Conservation (phyloP, 2,797 vertebrate species). For the Menidia menidia region DNA sequence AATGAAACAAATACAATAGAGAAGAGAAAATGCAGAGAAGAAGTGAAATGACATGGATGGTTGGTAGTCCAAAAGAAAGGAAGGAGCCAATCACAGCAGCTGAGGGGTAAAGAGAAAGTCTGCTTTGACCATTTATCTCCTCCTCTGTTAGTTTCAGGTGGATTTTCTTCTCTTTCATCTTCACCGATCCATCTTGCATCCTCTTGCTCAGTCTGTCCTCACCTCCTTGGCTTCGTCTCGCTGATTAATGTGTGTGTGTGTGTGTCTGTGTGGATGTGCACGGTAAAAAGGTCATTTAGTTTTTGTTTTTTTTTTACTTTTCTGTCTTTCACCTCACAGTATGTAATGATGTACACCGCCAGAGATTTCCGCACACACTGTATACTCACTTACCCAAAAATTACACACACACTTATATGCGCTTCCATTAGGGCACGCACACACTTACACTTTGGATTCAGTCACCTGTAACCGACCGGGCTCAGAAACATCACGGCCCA, state of each 20-base stretch:
- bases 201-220: slow-evolving; percentile 37
- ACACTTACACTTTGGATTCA: slow-evolving; percentile 65
- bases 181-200: slow-evolving; percentile 37
- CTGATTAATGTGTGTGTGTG: neutral
- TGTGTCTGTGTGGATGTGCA: too few relatives aligned
- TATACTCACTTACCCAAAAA: slow-evolving; percentile 6
- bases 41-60: neutral
- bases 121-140: slow-evolving; percentile 36
- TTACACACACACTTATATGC: slow-evolving; percentile 1
- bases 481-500: slow-evolving; percentile 74
- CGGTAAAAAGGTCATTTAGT: neutral
- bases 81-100: slow-evolving; percentile 23
- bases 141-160: slow-evolving; percentile 17
- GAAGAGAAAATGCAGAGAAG: neutral
- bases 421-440: slow-evolving; percentile 31
- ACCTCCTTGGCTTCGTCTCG: slow-evolving; percentile 13
- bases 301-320: neutral
- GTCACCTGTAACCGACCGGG: slow-evolving; percentile 76
- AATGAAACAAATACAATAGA: neutral
- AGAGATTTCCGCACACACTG: slow-evolving; percentile 3
- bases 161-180: slow-evolving; percentile 46
- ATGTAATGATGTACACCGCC: neutral
- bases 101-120: slow-evolving; percentile 63
- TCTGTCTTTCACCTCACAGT: slow-evolving; percentile 11
- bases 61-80: neutral